Evolutionary conservation across 35 echinoderm and acorn worm genomes (phyloP).

Genomic region (Holothuria glaberrima): DNA sequence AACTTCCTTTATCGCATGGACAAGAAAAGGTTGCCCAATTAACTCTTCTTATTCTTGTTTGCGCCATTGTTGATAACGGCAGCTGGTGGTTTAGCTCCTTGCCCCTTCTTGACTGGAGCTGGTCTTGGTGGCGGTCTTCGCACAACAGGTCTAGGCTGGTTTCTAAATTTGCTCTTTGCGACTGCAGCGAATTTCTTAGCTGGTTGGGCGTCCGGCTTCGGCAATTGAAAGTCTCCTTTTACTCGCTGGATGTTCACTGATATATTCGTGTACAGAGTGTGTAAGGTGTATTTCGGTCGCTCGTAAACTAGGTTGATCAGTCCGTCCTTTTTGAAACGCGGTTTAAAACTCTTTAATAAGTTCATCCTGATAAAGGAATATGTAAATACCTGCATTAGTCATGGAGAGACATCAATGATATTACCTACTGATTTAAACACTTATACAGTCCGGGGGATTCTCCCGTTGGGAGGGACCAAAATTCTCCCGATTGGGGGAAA

Average conservation of each 20-base stretch:
- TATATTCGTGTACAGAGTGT: slow-evolving; percentile 72
- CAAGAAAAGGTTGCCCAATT: no score
- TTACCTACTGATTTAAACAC: background rate
- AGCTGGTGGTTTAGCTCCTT: background rate
- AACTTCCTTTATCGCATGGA: no score
- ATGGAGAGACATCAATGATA: background rate
- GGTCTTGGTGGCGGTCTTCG: background rate
- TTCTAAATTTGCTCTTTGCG: background rate
- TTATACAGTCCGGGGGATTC: no score
- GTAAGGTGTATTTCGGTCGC: slow-evolving; percentile 38
- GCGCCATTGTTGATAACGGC: no score
- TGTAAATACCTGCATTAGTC: background rate
- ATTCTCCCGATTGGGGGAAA: no score
- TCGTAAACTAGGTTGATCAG: slow-evolving; percentile 53
- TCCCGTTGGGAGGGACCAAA: no score
- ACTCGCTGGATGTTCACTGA: slow-evolving; percentile 62
- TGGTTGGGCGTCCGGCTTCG: slow-evolving; percentile 5
- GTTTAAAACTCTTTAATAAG: slow-evolving; percentile 65
- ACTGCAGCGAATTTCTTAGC: slow-evolving; percentile 14
- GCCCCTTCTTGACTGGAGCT: background rate
- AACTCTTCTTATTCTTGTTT: no score
- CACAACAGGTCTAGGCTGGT: background rate
- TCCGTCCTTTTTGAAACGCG: slow-evolving; percentile 58
- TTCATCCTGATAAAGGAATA: slow-evolving; percentile 8
- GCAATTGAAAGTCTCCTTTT: slow-evolving; percentile 50